Percentiles rank a stretch among this genome's conserved stretches.
Conservation (phyloP, 2,888 invertebrate species). For the Acanthopleura granulata region DNA sequence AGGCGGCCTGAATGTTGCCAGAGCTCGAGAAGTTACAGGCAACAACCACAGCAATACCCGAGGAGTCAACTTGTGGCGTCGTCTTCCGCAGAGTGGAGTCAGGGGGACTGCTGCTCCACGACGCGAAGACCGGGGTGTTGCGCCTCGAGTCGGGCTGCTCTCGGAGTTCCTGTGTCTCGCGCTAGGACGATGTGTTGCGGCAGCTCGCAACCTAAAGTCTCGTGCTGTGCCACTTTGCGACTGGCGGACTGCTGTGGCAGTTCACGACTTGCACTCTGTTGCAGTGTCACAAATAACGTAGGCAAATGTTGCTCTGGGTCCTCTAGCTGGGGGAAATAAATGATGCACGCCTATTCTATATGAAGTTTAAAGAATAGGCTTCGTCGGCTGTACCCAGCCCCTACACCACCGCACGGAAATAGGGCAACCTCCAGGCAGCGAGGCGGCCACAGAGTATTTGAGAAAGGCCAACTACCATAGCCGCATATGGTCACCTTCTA, state of each 20-base stretch:
- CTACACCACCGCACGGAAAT: too few species aligned
- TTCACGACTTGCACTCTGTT: background rate
- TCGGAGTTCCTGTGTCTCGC: background rate
- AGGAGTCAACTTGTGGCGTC: background rate
- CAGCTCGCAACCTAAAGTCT: slow-evolving; percentile 5
- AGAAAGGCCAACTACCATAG: too few species aligned
- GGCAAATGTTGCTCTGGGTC: slow-evolving; percentile 2
- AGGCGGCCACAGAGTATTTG: too few species aligned
- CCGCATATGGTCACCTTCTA: too few species aligned
- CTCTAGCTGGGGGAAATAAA: background rate
- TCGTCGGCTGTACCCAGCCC: too few species aligned
- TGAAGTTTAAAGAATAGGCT: too few species aligned
- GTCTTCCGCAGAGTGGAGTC: background rate
- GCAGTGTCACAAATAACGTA: slow-evolving; percentile 1
- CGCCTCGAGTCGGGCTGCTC: background rate
- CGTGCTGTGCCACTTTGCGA: background rate
- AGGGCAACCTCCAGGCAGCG: too few species aligned
- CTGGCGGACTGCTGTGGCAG: slow-evolving; percentile 6
- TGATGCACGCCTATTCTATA: too few species aligned
- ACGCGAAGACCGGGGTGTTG: background rate
- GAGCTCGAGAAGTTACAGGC: background rate
- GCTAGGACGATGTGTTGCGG: slow-evolving; percentile 11
- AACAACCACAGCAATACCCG: too few species aligned
- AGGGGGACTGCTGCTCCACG: slow-evolving; percentile 4
- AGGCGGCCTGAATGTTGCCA: slow-evolving; percentile 10